Percentiles rank a stretch among this genome's conserved stretches.
phyloP scores from a whole-genome alignment of 1,140 invertebrate genomes.

The Macrobrachium rosenbergii region DNA sequence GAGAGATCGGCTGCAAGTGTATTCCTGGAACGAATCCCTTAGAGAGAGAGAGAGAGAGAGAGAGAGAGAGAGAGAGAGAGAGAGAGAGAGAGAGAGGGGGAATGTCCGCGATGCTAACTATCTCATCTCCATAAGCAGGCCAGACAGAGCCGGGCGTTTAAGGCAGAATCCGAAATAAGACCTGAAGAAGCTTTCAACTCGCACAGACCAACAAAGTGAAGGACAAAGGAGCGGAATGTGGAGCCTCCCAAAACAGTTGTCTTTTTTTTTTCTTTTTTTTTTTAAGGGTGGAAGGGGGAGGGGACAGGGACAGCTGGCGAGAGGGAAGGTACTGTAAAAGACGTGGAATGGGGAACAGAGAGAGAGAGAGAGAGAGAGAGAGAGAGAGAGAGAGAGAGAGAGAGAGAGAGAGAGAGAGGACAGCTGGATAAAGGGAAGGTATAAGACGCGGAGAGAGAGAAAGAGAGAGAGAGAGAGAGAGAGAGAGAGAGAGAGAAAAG shows the following conservation, averaged over 20 bases:
- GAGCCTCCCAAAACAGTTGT: too few species aligned
- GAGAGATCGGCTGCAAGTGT: too few species aligned
- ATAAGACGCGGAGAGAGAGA: not conserved
- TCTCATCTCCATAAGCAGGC: not conserved
- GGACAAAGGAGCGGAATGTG: too few species aligned
- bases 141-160: not conserved
- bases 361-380: not conserved
- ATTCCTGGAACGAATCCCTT: too few species aligned
- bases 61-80: not conserved
- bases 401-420: not conserved
- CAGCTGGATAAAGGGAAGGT: not conserved
- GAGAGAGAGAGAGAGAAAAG: not conserved
- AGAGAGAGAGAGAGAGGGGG: not conserved
- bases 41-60: not conserved
- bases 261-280: too few species aligned
- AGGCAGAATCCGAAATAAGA: too few species aligned
- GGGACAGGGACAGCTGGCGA: too few species aligned
- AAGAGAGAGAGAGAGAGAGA: not conserved
- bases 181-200: too few species aligned
- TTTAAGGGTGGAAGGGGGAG: too few species aligned
- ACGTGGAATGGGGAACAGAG: too few species aligned
- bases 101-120: not conserved
- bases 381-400: constrained; percentile 3
- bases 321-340: too few species aligned
- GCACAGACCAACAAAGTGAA: too few species aligned